Conservation (phyloP, 2,888 invertebrate species). For the Orgyia antiqua region DNA sequence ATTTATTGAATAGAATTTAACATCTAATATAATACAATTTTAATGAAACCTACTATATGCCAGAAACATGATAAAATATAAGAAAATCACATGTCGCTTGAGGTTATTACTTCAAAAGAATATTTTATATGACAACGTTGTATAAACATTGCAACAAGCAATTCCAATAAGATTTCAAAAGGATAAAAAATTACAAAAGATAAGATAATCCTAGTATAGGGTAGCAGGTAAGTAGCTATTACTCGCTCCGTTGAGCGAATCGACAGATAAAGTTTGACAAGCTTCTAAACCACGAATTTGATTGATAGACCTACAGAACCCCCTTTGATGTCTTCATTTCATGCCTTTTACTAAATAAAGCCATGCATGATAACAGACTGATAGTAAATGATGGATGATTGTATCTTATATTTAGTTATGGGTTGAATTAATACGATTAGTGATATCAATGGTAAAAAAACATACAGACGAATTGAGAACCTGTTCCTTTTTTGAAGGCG, state of each 20-base stretch:
- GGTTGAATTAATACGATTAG: not conserved
- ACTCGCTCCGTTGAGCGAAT: conserved; percentile 62
- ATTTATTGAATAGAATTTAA: too few species aligned
- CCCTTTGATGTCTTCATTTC: conserved; percentile 62
- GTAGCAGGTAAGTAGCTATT: conserved; percentile 74
- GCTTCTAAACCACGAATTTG: conserved; percentile 36
- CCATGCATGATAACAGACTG: conserved; percentile 38
- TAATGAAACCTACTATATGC: too few species aligned
- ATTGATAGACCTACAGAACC: conserved; percentile 57
- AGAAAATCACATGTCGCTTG: not conserved
- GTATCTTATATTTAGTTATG: not conserved
- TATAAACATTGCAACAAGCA: conserved; percentile 29
- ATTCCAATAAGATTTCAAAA: conserved; percentile 51
- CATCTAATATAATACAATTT: too few species aligned
- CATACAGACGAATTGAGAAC: too few species aligned
- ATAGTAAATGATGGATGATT: conserved; percentile 25
- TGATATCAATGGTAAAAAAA: too few species aligned
- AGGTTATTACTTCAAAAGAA: conserved; percentile 2
- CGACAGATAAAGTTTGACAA: conserved; percentile 63
- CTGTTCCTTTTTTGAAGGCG: too few species aligned
- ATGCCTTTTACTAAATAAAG: conserved; percentile 54
- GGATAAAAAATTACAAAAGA: conserved; percentile 59
- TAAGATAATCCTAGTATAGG: conserved; percentile 62
- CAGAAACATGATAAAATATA: too few species aligned
- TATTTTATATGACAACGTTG: conserved; percentile 1